Evolutionary conservation across 2,113 vertebrate species (phyloP).

Genomic region (Bagarius yarrelli): DNA sequence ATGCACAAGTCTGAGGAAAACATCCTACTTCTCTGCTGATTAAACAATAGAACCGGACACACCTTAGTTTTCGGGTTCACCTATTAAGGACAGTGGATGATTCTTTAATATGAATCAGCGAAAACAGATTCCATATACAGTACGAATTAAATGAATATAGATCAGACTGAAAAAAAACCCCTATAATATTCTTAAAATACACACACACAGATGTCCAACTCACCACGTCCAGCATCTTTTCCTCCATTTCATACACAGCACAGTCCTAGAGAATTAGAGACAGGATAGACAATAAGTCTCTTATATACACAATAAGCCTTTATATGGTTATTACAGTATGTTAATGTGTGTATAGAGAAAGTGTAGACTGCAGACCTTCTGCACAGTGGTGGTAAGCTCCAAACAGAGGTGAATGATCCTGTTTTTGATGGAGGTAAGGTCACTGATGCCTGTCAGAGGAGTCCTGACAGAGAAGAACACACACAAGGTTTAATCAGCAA

Average conservation of each 20-base stretch:
- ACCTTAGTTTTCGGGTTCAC: constrained; percentile 1
- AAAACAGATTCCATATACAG: neutral
- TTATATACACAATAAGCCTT: no score
- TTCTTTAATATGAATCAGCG: neutral
- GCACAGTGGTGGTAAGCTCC: constrained; percentile 92
- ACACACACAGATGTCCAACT: constrained; percentile 64
- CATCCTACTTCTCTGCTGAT: constrained; percentile 49
- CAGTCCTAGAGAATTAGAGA: constrained; percentile 80
- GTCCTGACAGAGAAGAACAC: constrained; percentile 71
- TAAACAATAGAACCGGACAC: constrained; percentile 47
- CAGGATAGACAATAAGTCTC: constrained; percentile 38
- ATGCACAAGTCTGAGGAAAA: constrained; percentile 33
- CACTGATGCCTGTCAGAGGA: constrained; percentile 82
- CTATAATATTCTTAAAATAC: neutral
- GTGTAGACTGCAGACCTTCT: constrained; percentile 79
- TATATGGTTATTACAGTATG: neutral
- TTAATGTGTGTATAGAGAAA: neutral
- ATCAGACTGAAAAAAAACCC: no score
- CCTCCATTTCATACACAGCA: constrained; percentile 88
- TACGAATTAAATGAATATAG: neutral
- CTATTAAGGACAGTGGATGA: constrained; percentile 10
- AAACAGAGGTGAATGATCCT: constrained; percentile 95
- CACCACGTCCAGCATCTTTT: constrained; percentile 92
- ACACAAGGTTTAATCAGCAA: constrained; percentile 16
- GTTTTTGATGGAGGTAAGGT: constrained; percentile 88